phyloP scores from a whole-genome alignment of 2,797 vertebrate genomes.

The Channa striata region DNA sequence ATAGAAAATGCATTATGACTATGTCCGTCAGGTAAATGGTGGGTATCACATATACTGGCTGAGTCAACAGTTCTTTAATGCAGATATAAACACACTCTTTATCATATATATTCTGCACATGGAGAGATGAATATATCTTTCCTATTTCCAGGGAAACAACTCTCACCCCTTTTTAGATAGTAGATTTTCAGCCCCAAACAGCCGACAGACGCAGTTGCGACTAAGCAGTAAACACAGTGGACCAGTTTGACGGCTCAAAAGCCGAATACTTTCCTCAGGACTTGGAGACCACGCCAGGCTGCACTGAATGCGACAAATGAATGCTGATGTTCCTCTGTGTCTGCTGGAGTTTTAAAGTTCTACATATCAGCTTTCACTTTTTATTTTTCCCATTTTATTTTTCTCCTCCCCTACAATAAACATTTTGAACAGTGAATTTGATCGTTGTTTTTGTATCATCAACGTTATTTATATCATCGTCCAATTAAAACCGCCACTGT shows the following conservation, averaged over 20 bases:
- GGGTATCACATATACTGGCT: not conserved
- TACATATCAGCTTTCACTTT: too few species aligned
- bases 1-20: not conserved
- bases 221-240: not conserved
- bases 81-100: not conserved
- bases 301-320: too few species aligned
- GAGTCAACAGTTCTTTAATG: not conserved
- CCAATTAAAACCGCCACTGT: not conserved
- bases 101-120: not conserved
- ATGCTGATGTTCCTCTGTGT: too few species aligned
- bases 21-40: not conserved
- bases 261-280: not conserved
- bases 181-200: not conserved
- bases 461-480: too few species aligned
- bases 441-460: too few species aligned
- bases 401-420: too few species aligned
- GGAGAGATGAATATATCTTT: too few species aligned
- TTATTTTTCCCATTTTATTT: too few species aligned
- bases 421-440: too few species aligned
- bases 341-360: too few species aligned
- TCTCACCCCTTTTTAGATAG: not conserved
- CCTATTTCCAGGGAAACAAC: constrained; percentile 2
- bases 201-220: not conserved
- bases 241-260: not conserved
- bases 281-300: not conserved